Evolutionary conservation across 2,888 invertebrate genomes (phyloP), one percentile per base, ranked within the genome.

Genomic region (Metallyticus violacea): DNA sequence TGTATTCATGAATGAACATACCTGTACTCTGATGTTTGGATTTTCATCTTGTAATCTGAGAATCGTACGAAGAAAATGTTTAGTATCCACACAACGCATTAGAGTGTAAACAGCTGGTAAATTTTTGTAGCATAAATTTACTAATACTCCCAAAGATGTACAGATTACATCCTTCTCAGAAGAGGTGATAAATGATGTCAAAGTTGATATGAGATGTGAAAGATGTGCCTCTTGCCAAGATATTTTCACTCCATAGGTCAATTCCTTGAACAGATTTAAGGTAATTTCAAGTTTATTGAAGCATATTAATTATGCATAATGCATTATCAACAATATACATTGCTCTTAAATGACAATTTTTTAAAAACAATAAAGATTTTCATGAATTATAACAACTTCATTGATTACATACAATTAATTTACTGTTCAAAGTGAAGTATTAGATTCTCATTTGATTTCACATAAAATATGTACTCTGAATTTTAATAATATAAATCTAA

Each of bases 181-280:
- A 62, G 94, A 93, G 0, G 91, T 92, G 82, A 96, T 93, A 93
- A 95, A 95, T 30, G 94, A 93, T 0, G 95, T 94, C 0, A 97
- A 91, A 26, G 94, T 94, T 86, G 94, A 93, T 91, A 97, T 94
- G 9, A 97, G 91, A 88, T 94, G 93, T 0, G 94, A 92, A 79
- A 97, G 92, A 90, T 96, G 95, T 0, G 96, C 95, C 90, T 97
- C 96, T 90, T 96, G 96, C 96, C 96, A 97, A 7, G 94, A 94
- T 29, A 97, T 96, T 90, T 94, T 95, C 26, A 96, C 95, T 30
- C 96, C 96, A 89, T 96, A 96, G 0, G 96, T 96, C 87, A 97
- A 92, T 90, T 96, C 96, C 93, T 96, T 92, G 77, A 92, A 92
- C 82, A 88, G 6, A 62, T 62, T 62, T 15, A 6, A 26, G n/a